Evolutionary conservation across 2,797 vertebrate genomes (phyloP), one percentile per base, ranked within the genome.

Genomic region (Phrynocephalus guinanensis): DNA sequence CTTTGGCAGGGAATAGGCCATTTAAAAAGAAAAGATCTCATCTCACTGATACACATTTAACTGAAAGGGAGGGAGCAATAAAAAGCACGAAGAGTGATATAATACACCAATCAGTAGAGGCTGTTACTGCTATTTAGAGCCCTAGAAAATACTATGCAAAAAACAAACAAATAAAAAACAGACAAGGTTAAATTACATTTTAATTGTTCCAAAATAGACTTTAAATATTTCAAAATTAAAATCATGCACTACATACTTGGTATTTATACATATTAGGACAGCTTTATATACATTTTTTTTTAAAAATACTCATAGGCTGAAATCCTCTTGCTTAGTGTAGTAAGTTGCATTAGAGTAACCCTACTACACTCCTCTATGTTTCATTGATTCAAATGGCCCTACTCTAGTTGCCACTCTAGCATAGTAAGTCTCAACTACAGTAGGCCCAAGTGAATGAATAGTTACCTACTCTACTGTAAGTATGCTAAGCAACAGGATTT

Each of bases 1-100:
- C 84, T 93, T 77, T 30, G 87, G 52, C n/a, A 79, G 26, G 22
- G 9, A 52, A 26, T 26, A 48, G 38, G n/a, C 20, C 73, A 82
- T 18, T 80, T 48, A 85, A 88, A 93, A 38, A 87, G n/a, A 78
- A 1, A n/a, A 82, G 52, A 82, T 85, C 87, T 86, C 88, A 94
- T 86, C 24, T 48, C 78, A 80, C 50, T 73, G 63, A 81, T 30
- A 28, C 38, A 85, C 66, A 56, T 76, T 30, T 3, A 56, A 52
- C 2, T 91, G 52, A 91, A 91, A 86, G 0, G 88, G 15, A 88
- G n/a, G 52, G 44, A 56, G 24, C 60, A 80, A 81, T 63, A 38
- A 85, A 93, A 79, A 80, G 75, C 33, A 79, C 60, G 87, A 84
- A 0, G 26, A 79, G 72, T 1, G 1, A 1, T 6, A 87, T 79